phyloP scores from a whole-genome alignment of 1,140 invertebrate genomes.

The Camponotus vicinus region DNA sequence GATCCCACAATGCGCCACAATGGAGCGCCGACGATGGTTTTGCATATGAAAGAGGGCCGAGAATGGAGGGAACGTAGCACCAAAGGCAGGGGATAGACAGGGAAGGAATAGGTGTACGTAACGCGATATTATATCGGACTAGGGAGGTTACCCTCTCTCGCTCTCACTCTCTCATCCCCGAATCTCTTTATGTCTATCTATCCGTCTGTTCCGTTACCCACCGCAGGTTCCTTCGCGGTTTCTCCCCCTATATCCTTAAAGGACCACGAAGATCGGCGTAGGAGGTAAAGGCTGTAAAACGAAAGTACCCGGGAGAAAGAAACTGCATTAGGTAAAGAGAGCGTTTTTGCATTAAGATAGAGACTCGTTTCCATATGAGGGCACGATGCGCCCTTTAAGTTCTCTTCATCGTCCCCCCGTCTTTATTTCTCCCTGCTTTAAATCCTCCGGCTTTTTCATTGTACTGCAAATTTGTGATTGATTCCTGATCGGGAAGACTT shows the following conservation, averaged over 20 bases:
- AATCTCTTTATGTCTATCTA: constrained; percentile 50
- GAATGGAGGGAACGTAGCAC: constrained; percentile 70
- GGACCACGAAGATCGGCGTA: not conserved
- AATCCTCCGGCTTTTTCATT: constrained; percentile 55
- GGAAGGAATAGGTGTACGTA: constrained; percentile 70
- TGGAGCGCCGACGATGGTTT: constrained; percentile 81
- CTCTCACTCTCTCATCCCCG: constrained; percentile 14
- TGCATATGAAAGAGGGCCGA: constrained; percentile 83
- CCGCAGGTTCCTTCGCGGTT: constrained; percentile 8
- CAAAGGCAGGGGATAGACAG: not conserved
- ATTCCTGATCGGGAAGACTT: not conserved
- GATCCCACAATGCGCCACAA: constrained; percentile 82
- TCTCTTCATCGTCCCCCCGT: not conserved
- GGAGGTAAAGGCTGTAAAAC: constrained; percentile 28
- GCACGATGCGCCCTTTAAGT: constrained; percentile 41
- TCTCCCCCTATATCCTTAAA: constrained; percentile 1
- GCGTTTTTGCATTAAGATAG: constrained; percentile 67
- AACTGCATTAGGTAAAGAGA: constrained; percentile 65
- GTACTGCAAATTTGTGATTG: constrained; percentile 64
- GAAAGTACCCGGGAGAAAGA: constrained; percentile 60
- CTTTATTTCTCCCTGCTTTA: not conserved
- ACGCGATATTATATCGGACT: constrained; percentile 77
- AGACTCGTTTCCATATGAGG: constrained; percentile 67
- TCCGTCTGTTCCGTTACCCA: constrained; percentile 51
- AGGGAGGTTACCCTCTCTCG: constrained; percentile 48